Conservation (phyloP, 2,797 vertebrate species). For the Falco cherrug region DNA sequence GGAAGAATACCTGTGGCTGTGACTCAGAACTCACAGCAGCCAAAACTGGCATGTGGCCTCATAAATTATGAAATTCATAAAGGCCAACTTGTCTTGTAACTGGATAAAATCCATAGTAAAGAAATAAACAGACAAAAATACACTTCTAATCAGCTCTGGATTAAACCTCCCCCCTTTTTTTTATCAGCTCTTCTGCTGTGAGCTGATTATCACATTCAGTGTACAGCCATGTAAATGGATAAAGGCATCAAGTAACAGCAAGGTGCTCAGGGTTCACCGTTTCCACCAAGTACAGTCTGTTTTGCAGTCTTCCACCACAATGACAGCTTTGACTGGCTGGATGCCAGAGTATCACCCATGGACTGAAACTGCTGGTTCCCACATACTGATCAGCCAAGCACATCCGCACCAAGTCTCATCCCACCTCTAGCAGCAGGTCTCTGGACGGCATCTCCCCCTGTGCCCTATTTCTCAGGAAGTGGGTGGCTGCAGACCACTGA, state of each 20-base stretch:
- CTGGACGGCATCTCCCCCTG: neutral
- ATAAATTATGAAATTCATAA: neutral
- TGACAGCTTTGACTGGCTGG: neutral
- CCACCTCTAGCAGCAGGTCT: neutral
- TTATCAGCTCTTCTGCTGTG: neutral
- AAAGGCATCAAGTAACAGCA: neutral
- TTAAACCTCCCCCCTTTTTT: neutral
- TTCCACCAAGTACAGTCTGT: neutral
- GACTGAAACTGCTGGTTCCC: neutral
- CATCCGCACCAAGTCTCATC: neutral
- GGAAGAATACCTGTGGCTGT: neutral
- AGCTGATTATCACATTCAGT: neutral
- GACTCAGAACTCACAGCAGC: neutral
- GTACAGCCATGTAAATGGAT: neutral
- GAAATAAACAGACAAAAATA: neutral
- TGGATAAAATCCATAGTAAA: neutral
- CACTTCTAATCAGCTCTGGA: neutral
- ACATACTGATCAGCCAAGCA: neutral
- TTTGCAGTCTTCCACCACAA: neutral
- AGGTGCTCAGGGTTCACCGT: neutral
- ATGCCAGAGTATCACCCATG: fast-evolving
- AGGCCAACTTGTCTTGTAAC: neutral
- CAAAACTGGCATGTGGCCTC: neutral
- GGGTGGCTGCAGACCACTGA: fast-evolving
- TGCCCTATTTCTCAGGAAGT: neutral